These are phyloP conservation scores for Chloebia gouldiae DNA, from an alignment of 2,113 vertebrate genomes.

Conservation along the genomic window DNA sequence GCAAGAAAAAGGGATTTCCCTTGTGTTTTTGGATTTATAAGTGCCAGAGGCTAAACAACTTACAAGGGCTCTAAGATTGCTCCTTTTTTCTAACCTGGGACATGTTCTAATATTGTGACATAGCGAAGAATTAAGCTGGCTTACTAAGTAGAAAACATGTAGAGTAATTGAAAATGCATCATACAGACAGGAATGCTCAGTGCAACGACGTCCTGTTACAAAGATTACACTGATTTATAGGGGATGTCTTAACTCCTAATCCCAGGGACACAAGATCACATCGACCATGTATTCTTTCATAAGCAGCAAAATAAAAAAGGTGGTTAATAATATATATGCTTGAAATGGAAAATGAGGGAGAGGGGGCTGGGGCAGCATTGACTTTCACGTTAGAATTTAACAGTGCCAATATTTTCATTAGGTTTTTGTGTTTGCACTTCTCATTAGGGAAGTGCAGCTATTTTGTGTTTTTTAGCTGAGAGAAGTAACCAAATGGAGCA, in stretches of 20 bases:
- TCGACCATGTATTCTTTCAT: conserved; percentile 63
- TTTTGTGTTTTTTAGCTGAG: conserved; percentile 45
- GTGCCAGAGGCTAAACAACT: conserved; percentile 84
- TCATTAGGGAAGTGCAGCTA: conserved; percentile 42
- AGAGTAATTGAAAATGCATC: conserved; percentile 81
- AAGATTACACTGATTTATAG: conserved; percentile 81
- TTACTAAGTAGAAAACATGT: conserved; percentile 83
- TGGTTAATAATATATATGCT: conserved; percentile 68
- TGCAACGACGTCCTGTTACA: conserved; percentile 65
- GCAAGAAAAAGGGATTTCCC: conserved; percentile 81
- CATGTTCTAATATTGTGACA: conserved; percentile 81
- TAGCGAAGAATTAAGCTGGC: conserved; percentile 80
- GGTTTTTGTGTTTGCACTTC: conserved; percentile 52
- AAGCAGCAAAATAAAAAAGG: conserved; percentile 62
- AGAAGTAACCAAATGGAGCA: conserved; percentile 41
- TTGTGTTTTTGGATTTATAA: conserved; percentile 83
- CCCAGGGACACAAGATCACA: conserved; percentile 56
- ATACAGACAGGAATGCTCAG: conserved; percentile 67
- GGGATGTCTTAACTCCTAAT: conserved; percentile 77
- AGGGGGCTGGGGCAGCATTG: conserved; percentile 20
- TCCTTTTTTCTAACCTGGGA: conserved; percentile 77
- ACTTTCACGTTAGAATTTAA: conserved; percentile 44
- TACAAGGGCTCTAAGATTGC: conserved; percentile 81
- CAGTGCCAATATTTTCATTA: conserved; percentile 47
- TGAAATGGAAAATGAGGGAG: conserved; percentile 64